Base-by-base conservation (phyloP, 2,113 vertebrate genomes). In the Thermophis baileyi region DNA sequence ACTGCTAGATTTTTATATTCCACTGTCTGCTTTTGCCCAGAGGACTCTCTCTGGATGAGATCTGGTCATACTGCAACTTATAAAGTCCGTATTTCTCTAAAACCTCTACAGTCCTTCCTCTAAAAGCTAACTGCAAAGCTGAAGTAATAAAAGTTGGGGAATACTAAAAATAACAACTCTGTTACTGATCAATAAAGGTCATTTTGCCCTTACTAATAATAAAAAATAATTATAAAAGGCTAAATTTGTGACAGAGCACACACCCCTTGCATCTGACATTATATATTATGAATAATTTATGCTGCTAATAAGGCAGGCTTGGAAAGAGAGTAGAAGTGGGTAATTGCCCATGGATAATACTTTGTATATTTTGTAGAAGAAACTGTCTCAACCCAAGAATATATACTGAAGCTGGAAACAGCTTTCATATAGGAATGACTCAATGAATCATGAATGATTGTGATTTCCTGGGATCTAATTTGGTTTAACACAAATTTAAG, bases 261-360 rank as follows among this genome's bases (percentile, higher is more conserved):
- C n/a, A 94, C 94, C 90, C 93, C 92, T 97, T 95, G 95, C 95
- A 88, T 46, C 91, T 92, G 94, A 94, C 95, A 94, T 97, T 97
- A 96, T 95, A 94, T 95, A 97, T 94, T 94, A 97, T 97, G 96
- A 97, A 97, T 97, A 97, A 97, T 97, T 97, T 97, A 97, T 97
- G 93, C 51, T 95, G 93, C 96, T 97, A 96, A 96, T 96, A 97
- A 95, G 94, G 93, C 95, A 95, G 95, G 93, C 88, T 81, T 89
- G 95, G 96, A 97, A 97, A 97, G 96, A 97, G 94, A 95, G 94
- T 94, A 94, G 95, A 95, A 97, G 94, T 0, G 69, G 96, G 96
- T 97, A 97, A 97, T 97, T 97, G 96, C 94, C 97, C 96, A 94
- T 97, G 96, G 96, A 97, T 97, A 97, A 97, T 96, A 97, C 95